Evolutionary conservation across 2,113 vertebrate genomes (phyloP), one percentile per base, ranked within the genome.

Genomic region (Steatornis caripensis): DNA sequence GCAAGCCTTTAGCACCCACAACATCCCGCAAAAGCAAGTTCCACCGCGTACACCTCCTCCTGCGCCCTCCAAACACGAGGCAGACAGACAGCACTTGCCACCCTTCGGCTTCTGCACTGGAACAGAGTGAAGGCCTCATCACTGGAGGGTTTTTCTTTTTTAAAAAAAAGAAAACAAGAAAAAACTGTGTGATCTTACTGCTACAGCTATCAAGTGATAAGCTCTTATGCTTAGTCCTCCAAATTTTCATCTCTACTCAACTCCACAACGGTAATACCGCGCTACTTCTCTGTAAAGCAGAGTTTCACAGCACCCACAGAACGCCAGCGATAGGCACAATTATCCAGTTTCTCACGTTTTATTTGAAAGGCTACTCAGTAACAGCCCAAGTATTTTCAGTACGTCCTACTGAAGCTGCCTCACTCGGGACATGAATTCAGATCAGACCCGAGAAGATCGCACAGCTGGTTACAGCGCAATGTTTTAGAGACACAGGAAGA

Each of bases 291-390:
- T 7, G 23, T 29, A 27, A 6, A 24, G 29, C 43, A 39, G 54
- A 26, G 57, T 10, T 66, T 5, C 5, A 4, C 5, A 27, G 51
- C 41, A 51, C 1, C 21, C n/a, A 45, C 34, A 53, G 34, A 16
- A 17, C 0, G 1, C 0, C 6, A n/a, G 53, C 3, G 2, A 13
- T 2, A 19, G 34, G 24, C 2, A 9, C 3, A 12, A 34, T 4
- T 2, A 51, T 1, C 21, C 58, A 15, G 1, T 2, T 34, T 6
- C 49, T 13, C 60, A 53, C 36, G 2, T 13, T 39, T 43, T 4
- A 18, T 20, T 10, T 10, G 20, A 61, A n/a, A 30, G 32, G 32
- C 57, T 30, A 20, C 4, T 48, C 41, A 36, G 2, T 5, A 36
- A 26, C 68, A 37, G 20, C 5, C 11, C 2, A 4, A 36, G 27